Conservation (phyloP, 2,113 vertebrate species). For the Chlamydotis undulata region DNA sequence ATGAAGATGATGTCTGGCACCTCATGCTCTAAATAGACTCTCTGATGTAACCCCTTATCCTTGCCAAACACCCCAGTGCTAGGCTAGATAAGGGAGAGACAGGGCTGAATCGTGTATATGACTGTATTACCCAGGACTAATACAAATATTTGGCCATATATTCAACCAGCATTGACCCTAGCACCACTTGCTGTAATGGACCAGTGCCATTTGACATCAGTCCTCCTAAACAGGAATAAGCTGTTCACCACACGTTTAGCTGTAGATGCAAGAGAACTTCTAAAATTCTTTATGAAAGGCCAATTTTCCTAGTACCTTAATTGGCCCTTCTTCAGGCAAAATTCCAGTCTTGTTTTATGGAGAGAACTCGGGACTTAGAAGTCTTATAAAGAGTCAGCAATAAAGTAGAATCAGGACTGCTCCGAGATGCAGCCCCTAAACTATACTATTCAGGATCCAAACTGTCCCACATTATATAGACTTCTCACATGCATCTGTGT, state of each 20-base stretch:
- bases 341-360: not conserved
- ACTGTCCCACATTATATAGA: not conserved
- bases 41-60: slow-evolving; percentile 2
- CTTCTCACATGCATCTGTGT: not conserved
- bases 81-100: slow-evolving; percentile 1
- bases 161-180: not conserved
- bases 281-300: not conserved
- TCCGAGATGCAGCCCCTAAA: not conserved
- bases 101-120: not conserved
- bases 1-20: not conserved
- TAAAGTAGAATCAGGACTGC: not conserved
- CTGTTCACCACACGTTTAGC: not conserved
- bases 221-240: slow-evolving; percentile 6
- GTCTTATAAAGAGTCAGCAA: not conserved
- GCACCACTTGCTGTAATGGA: not conserved
- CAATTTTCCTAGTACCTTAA: not conserved
- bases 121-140: not conserved
- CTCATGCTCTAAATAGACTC: slow-evolving; percentile 19
- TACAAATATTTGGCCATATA: not conserved
- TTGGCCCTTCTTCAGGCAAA: not conserved
- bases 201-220: not conserved
- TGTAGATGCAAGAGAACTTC: not conserved
- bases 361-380: not conserved
- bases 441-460: not conserved
- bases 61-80: not conserved